Conservation (phyloP, 2,888 invertebrate species). For the Acheta domesticus region DNA sequence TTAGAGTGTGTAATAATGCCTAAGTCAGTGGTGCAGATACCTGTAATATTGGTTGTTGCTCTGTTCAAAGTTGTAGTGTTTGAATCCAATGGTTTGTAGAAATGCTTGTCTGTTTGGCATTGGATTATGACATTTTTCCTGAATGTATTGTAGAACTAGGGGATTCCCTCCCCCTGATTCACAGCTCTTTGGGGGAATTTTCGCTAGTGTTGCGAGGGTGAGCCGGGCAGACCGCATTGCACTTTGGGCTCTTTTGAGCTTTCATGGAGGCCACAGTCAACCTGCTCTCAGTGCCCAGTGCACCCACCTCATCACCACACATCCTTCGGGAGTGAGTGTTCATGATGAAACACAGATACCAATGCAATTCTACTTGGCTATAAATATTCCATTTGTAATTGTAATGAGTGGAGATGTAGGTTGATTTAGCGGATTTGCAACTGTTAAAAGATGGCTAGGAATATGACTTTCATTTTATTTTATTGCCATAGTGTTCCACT, state of each 20-base stretch:
- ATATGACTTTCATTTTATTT: no score
- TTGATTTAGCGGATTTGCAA: no score
- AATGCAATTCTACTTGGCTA: neutral
- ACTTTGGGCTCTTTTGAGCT: conserved; percentile 81
- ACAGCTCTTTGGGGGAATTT: conserved; percentile 71
- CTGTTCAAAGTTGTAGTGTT: neutral
- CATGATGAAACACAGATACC: neutral
- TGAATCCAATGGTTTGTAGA: no score
- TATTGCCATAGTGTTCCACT: no score
- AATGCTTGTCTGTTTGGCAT: no score
- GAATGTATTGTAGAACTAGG: conserved; percentile 57
- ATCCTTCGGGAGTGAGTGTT: conserved; percentile 58
- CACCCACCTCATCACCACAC: conserved; percentile 80
- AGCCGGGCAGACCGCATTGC: conserved; percentile 67
- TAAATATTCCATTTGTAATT: neutral
- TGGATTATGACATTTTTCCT: conserved; percentile 29
- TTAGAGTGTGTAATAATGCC: no score
- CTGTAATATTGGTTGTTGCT: neutral
- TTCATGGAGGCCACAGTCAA: conserved; percentile 79
- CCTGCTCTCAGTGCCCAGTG: conserved; percentile 67
- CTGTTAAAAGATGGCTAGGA: no score
- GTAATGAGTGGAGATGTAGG: no score
- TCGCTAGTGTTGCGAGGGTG: conserved; percentile 74
- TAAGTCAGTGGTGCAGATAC: neutral
- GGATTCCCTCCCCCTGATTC: conserved; percentile 66